phyloP scores from a whole-genome alignment of 2,888 invertebrate species.

The Trichopria drosophilae region DNA sequence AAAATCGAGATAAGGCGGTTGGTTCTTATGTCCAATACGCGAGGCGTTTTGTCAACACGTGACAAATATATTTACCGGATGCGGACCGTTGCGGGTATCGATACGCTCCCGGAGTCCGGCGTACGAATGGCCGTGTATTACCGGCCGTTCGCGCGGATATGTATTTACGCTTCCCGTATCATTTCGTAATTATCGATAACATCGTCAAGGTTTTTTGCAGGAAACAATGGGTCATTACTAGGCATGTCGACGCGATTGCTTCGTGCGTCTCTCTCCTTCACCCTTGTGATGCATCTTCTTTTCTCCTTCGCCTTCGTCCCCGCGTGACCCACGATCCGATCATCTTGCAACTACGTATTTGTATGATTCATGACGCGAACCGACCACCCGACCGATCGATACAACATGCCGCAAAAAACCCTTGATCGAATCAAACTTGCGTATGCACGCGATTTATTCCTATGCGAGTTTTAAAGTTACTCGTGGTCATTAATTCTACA shows the following conservation, averaged over 20 bases:
- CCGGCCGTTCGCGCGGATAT: slow-evolving; percentile 45
- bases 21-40: too few relatives aligned
- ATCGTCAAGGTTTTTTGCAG: slow-evolving; percentile 57
- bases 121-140: slow-evolving; percentile 47
- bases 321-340: slow-evolving; percentile 25
- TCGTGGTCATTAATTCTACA: too few relatives aligned
- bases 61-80: slow-evolving; percentile 52
- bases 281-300: slow-evolving; percentile 23
- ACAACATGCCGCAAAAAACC: slow-evolving; percentile 10
- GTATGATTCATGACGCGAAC: slow-evolving; percentile 37
- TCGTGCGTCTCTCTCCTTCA: slow-evolving; percentile 20
- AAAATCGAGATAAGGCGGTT: background rate
- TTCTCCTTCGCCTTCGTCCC: slow-evolving; percentile 16
- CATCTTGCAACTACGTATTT: slow-evolving; percentile 27
- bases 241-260: slow-evolving; percentile 36
- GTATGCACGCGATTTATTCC: slow-evolving; percentile 26
- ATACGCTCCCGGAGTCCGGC: slow-evolving; percentile 49
- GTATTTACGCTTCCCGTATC: slow-evolving; percentile 57
- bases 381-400: slow-evolving; percentile 27
- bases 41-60: slow-evolving; percentile 34
- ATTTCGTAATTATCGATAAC: slow-evolving; percentile 59
- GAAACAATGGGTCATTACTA: slow-evolving; percentile 58
- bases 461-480: too few relatives aligned
- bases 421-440: slow-evolving; percentile 31
- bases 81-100: slow-evolving; percentile 49